phyloP scores from a whole-genome alignment of 2,113 vertebrate genomes.

The Entelurus aequoreus region DNA sequence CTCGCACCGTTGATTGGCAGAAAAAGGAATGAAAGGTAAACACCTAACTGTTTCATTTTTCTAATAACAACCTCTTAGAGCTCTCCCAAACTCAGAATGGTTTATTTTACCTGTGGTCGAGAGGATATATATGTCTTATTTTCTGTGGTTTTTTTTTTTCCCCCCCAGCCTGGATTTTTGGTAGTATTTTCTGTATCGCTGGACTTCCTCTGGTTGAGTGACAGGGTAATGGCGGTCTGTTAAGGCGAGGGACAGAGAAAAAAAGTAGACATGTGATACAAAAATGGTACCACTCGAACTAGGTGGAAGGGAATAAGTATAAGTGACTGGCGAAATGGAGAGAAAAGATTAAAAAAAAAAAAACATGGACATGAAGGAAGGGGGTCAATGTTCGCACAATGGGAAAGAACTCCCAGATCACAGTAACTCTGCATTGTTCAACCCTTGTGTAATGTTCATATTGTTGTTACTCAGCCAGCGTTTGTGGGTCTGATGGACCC shows the following conservation, averaged over 20 bases:
- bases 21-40: not conserved
- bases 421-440: slow-evolving; percentile 15
- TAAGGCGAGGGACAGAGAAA: slow-evolving; percentile 22
- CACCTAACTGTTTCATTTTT: slow-evolving; percentile 8
- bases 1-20: slow-evolving; percentile 6
- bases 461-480: no score
- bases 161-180: not conserved
- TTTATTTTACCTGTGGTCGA: not conserved
- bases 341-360: slow-evolving; percentile 18
- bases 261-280: not conserved
- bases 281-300: not conserved
- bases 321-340: slow-evolving; percentile 25
- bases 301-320: slow-evolving; percentile 7
- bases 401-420: slow-evolving; percentile 3
- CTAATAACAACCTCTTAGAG: slow-evolving; percentile 24
- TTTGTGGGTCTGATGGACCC: no score
- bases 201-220: slow-evolving; percentile 49
- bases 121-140: slow-evolving; percentile 9
- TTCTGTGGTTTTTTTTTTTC: no score
- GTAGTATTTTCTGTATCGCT: slow-evolving; percentile 37
- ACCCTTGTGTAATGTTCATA: no score
- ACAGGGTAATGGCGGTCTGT: slow-evolving; percentile 40
- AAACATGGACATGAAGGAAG: slow-evolving; percentile 5
- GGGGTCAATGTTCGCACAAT: slow-evolving; percentile 10
- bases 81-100: slow-evolving; percentile 14